Base-by-base conservation (phyloP, 2,797 vertebrate genomes). In the Stomatorhinus walkeri region DNA sequence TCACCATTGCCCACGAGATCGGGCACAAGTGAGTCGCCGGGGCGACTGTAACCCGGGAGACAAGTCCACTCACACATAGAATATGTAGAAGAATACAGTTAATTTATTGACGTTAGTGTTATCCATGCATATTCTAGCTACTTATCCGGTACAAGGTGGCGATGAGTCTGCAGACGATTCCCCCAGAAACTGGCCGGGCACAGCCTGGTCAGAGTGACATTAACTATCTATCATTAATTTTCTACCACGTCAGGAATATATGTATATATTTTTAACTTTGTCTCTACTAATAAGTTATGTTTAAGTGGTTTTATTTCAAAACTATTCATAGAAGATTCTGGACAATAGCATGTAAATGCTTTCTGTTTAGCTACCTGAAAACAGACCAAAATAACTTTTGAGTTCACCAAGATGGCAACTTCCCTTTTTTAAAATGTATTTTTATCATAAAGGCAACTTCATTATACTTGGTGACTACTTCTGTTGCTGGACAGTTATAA, bases 1-100 rank as follows among this genome's bases (percentile, higher is more conserved):
- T 99, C 96, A 99, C 98, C 95, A 99, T 99, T 91, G 98, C 98
- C 86, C 98, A 99, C 89, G 98, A 99, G 95, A 99, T 99, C 91
- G 98, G 98, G 95, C 98, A 99, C 97, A 99, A 99, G 98, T 99
- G 96, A 98, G 98, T 98, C 92, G 92, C 85, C 94, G n/a, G 90
- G 92, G 85, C 68, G 90, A 59, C 64, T n/a, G 10, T 86, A 28
- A 52, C 56, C 83, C 5, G 32, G 52, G 32, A 52, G 32, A 79
- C 22, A 36, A 12, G 36, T 81, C 76, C 36, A 46, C 36, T 40
- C 76, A n/a, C 76, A 46, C 76, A n/a, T 81, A n/a, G 40, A 22
- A 81, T 46, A 46, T 19, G 76, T 16, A 5, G 14, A 76, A 76
- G 22, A 64, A 40, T 32, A 76, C 68, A 14, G 28, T 32, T 76